Base-by-base conservation (phyloP, 1,140 invertebrate genomes). In the Drosophila asahinai region DNA sequence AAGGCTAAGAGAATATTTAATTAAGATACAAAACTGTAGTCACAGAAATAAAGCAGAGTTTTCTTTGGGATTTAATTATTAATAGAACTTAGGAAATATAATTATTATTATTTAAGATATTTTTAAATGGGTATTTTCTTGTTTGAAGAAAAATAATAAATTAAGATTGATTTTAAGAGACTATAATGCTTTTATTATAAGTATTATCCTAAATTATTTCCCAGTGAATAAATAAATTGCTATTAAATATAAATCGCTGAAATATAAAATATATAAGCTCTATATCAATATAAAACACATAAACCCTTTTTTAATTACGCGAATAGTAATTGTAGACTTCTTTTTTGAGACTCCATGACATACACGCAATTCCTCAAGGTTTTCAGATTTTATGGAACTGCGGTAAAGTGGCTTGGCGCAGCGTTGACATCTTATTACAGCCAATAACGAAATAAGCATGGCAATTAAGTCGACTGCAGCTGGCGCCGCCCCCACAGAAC, bases 341-440 rank as follows among this genome's bases (percentile, higher is more conserved):
- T 17, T 25, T 15, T 17, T 27, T n/a, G 5, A 19, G 15, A 22
- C 49, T 52, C 14, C 6, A 25, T 65, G 7, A 14, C 3, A 25
- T 22, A 14, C 43, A 25, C 7, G 38, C 14, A 60, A 19, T 54
- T 47, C 40, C 17, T 43, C 11, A 40, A 47, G 47, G n/a, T 25
- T 77, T 66, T 63, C 15, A 3, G 52, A 40, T 52, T 70, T 58
- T 43, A 9, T 47, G 36, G 5, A 52, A 51, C 25, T 73, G 68
- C 36, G 58, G 36, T 3, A 72, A 60, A 89, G 75, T 81, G 59
- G 72, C 75, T 66, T 83, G 72, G 58, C 76, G 64, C 67, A 67
- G 80, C 84, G 84, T 89, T 90, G 86, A 89, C 84, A 83, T 90
- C 86, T 76, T 81, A 90, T 84, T 84, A 90, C 86, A 70, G 62